phyloP scores from a whole-genome alignment of 2,113 vertebrate species.

The Oryctolagus cuniculus region mOryCun1.1 NC_091436.1:92942001-92942500 shows the following conservation, averaged over 20 bases:
- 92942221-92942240: background rate
- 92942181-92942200: background rate
- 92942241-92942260: background rate
- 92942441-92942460: no score
- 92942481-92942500: no score
- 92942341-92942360: background rate
- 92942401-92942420: no score
- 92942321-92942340: background rate
- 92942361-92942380: background rate
- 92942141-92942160: background rate
- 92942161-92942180: background rate
- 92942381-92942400: background rate
- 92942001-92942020: background rate
- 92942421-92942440: no score
- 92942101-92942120: background rate
- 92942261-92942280: background rate
- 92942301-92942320: background rate
- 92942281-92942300: background rate
- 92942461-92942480: no score
- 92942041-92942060: background rate
- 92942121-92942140: background rate
- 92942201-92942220: background rate
- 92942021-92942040: constrained; percentile 2
- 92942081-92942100: constrained; percentile 12
- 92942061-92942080: constrained; percentile 26